Conservation (phyloP, 2,888 invertebrate species). For the Daptonema setosum region DNA sequence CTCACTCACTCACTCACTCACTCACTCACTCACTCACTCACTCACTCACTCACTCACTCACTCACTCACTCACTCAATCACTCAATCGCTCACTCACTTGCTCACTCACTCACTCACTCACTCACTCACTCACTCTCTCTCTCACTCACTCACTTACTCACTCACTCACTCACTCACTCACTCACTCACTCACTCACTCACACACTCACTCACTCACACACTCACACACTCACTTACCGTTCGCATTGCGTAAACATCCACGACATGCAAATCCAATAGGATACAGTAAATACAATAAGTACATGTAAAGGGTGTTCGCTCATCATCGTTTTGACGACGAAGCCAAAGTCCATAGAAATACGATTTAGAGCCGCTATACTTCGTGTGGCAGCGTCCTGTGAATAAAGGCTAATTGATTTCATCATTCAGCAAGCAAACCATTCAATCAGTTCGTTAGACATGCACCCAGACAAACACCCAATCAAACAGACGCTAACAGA, state of each 20-base stretch:
- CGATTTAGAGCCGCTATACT: constrained; percentile 29
- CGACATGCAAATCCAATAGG: constrained; percentile 98
- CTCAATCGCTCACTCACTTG: too few species aligned
- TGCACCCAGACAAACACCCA: not conserved
- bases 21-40: too few species aligned
- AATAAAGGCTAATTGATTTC: not conserved
- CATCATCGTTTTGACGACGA: constrained; percentile 93
- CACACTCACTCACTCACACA: too few species aligned
- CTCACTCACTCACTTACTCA: too few species aligned
- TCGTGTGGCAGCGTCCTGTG: constrained; percentile 87
- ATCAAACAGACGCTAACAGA: constrained; percentile 4
- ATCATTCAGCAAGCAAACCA: not conserved
- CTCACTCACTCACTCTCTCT: too few species aligned
- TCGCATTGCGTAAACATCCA: constrained; percentile 98
- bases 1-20: too few species aligned
- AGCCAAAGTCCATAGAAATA: constrained; percentile 81
- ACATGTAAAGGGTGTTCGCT: constrained; percentile 97
- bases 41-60: too few species aligned
- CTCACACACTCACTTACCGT: constrained; percentile 48
- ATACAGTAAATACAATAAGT: constrained; percentile 93
- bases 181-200: too few species aligned
- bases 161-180: too few species aligned
- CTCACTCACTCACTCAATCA: too few species aligned
- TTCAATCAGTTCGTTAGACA: not conserved
- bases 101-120: too few species aligned